These are phyloP conservation scores for Brachionus sp. DNA, from an alignment of 1,140 invertebrate genomes.

Conservation along the genomic window DNA sequence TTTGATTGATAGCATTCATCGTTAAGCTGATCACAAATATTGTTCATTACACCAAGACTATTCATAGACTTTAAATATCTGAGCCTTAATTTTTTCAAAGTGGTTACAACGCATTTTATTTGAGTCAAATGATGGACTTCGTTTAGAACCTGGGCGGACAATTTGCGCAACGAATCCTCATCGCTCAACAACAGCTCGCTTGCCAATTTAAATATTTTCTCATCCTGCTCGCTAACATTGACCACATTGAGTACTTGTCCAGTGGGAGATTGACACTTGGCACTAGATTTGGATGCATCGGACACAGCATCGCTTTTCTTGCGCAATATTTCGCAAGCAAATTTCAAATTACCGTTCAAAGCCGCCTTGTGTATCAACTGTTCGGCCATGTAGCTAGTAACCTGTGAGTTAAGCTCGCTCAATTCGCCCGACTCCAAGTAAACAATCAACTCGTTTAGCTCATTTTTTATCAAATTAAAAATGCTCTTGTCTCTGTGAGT, in stretches of 20 bases:
- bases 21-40: not conserved
- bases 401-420: not conserved
- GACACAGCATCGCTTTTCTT: not conserved
- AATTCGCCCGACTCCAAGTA: not conserved
- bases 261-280: not conserved
- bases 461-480: not conserved
- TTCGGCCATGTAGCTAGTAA: slow-evolving; percentile 23
- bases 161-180: slow-evolving; percentile 25
- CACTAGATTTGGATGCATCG: not conserved
- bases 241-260: not conserved
- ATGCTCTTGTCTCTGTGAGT: not conserved
- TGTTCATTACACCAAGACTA: not conserved
- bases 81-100: slow-evolving; percentile 33
- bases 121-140: slow-evolving; percentile 28
- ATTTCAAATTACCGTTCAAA: slow-evolving; percentile 17
- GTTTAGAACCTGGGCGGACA: slow-evolving; percentile 5
- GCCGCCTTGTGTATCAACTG: slow-evolving; percentile 31
- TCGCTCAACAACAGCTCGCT: slow-evolving; percentile 29
- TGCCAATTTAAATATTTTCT: slow-evolving; percentile 27
- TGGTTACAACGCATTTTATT: slow-evolving; percentile 20
- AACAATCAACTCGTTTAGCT: not conserved
- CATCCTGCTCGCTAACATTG: slow-evolving; percentile 22
- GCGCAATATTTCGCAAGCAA: slow-evolving; percentile 27
- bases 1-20: not conserved
- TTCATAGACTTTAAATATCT: not conserved